phyloP scores from a whole-genome alignment of 30 jellyfish, hydroid and myxozoan genomes.

The Turritopsis dohrnii region DNA sequence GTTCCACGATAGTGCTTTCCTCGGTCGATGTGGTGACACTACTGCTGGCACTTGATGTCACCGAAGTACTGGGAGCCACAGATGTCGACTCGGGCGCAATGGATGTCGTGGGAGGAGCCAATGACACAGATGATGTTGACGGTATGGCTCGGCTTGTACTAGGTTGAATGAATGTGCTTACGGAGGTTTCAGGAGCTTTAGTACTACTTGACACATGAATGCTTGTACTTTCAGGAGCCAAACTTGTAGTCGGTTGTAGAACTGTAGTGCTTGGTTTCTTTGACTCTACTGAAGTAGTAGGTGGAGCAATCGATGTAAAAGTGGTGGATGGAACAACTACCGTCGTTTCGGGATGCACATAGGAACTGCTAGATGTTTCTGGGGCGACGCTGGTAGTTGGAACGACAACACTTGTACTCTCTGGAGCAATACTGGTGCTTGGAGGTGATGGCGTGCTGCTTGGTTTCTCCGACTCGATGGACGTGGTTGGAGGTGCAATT shows the following conservation, averaged over 20 bases:
- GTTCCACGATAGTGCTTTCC: not conserved
- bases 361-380: slow-evolving; percentile 34
- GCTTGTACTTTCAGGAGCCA: not conserved
- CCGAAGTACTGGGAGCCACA: slow-evolving; percentile 17
- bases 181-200: not conserved
- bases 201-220: not conserved
- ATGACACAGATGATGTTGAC: slow-evolving; percentile 3
- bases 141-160: not conserved
- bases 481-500: not conserved
- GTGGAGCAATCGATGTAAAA: not conserved
- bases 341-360: not conserved
- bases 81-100: slow-evolving; percentile 34
- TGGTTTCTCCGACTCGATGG: not conserved
- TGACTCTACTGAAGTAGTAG: not conserved
- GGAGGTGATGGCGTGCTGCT: not conserved
- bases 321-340: not conserved
- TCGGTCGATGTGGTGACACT: not conserved
- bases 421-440: not conserved
- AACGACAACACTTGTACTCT: not conserved
- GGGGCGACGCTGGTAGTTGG: slow-evolving; percentile 29
- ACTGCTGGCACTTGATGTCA: slow-evolving; percentile 10
- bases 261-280: not conserved
- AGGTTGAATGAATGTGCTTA: not conserved
- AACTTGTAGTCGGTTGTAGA: not conserved
- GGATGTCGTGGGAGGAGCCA: slow-evolving; percentile 9